A percentile compares a stretch with the other conserved stretches of the same genome.
Evolutionary conservation across 2,113 vertebrate genomes (phyloP).

Genomic region (Rhineura floridana): DNA sequence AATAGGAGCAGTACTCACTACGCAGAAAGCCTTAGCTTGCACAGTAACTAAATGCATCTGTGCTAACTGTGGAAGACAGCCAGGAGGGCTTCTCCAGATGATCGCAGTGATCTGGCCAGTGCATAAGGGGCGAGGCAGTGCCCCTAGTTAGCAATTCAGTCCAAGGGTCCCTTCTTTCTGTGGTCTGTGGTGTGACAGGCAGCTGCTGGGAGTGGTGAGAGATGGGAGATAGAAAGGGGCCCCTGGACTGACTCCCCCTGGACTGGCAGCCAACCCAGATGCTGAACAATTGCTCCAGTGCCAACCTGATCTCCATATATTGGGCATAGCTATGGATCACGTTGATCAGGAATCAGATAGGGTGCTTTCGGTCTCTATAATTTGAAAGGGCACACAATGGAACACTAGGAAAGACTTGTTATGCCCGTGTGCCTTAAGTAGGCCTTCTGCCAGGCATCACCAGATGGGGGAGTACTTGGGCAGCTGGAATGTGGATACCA

Average conservation of each 20-base stretch:
- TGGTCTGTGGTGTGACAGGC: not conserved
- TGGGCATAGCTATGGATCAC: not conserved
- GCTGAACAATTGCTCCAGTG: not conserved
- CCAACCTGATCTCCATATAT: not conserved
- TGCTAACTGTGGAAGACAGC: no score
- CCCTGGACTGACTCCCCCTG: not conserved
- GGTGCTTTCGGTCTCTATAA: not conserved
- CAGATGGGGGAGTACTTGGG: not conserved
- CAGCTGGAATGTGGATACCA: not conserved
- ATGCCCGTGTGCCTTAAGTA: not conserved
- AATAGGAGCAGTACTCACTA: no score
- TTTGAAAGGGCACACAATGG: not conserved
- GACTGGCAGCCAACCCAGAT: not conserved
- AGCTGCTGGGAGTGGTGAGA: no score
- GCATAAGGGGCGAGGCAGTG: no score
- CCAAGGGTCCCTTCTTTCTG: not conserved
- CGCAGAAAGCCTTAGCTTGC: no score
- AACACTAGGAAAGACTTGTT: no score
- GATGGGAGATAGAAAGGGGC: not conserved
- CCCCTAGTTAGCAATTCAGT: no score
- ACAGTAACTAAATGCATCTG: no score
- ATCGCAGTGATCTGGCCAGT: no score
- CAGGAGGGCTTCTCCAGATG: no score
- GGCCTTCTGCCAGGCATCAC: not conserved
- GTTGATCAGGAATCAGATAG: not conserved